Percentiles rank a stretch among this genome's conserved stretches.
Evolutionary conservation across 2,113 vertebrate species (phyloP).

Genomic region (Atlantisia rogersi): DNA sequence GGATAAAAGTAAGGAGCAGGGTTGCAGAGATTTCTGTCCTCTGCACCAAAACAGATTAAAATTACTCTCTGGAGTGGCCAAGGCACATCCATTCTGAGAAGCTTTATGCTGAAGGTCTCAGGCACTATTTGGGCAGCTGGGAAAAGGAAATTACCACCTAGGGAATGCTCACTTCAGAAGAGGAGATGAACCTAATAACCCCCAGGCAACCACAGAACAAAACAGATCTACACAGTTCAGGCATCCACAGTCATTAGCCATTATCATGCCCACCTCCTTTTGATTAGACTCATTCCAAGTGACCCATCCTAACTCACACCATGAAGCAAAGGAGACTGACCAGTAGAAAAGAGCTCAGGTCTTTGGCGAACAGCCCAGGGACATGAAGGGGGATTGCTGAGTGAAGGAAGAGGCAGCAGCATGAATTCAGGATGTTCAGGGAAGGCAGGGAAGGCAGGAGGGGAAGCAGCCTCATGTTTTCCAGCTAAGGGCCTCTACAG

Average conservation of each 20-base stretch:
- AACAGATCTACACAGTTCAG: neutral
- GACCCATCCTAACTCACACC: neutral
- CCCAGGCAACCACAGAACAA: neutral
- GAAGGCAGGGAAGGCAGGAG: neutral
- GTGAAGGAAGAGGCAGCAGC: neutral
- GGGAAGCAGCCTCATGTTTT: neutral
- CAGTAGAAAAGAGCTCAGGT: neutral
- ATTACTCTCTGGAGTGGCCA: neutral
- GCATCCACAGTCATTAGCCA: neutral
- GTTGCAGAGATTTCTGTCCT: neutral
- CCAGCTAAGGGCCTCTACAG: neutral
- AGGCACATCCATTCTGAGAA: neutral
- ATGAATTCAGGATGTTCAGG: fast-evolving
- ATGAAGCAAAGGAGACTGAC: neutral
- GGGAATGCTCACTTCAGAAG: neutral
- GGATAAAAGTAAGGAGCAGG: neutral
- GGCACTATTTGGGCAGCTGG: neutral
- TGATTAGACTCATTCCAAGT: neutral
- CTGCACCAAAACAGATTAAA: neutral
- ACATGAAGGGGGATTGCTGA: neutral
- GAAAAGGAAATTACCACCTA: neutral
- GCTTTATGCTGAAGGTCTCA: neutral
- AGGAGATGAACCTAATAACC: neutral
- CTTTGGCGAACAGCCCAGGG: neutral
- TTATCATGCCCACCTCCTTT: neutral